Evolutionary conservation across 2,797 vertebrate species (phyloP), one percentile per base, ranked within the genome.

Genomic region (Buphagus erythrorhynchus): DNA sequence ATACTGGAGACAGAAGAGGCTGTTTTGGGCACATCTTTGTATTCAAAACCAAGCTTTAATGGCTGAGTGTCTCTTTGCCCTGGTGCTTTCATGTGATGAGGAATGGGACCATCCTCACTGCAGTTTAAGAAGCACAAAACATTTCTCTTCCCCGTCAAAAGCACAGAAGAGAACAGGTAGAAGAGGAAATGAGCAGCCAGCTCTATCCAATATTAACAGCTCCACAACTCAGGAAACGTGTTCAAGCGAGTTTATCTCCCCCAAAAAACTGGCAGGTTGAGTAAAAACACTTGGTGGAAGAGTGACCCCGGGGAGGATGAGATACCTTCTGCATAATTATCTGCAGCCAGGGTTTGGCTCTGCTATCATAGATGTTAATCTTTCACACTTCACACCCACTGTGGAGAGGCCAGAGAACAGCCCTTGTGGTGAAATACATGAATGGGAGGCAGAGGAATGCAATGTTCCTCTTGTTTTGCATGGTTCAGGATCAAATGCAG

Each of bases 241-340:
- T 61, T 80, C n/a, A 58, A 88, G 79, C 54, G 11, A 77, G 95
- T 77, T 91, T 83, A 61, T 77, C 63, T 69, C 20, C 46, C 80
- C 35, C 5, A 4, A 12, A 51, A 73, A 76, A 48, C 71, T 76
- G 74, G 85, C 89, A 94, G 43, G 46, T 16, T 51, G 65, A 89
- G 74, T 82, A 31, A 85, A 92, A 89, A 74, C 84, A n/a, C 65
- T 93, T 35, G 72, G 68, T 92, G 58, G 67, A 80, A 93, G 46
- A 86, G 84, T 75, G 91, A 96, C 87, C 78, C 58, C 62, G 4
- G 91, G 92, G 81, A 91, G 65, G 89, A 94, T 93, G 92, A 97
- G 94, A 88, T 45, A 86, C 58, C 46, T 92, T 62, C 92, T 72
- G 38, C 42, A 31, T 42, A 86, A 93, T 83, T 83, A 86, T 61